Base-by-base conservation (phyloP, 64 coral and sea anemone species). In the Anthopleura sola region DNA sequence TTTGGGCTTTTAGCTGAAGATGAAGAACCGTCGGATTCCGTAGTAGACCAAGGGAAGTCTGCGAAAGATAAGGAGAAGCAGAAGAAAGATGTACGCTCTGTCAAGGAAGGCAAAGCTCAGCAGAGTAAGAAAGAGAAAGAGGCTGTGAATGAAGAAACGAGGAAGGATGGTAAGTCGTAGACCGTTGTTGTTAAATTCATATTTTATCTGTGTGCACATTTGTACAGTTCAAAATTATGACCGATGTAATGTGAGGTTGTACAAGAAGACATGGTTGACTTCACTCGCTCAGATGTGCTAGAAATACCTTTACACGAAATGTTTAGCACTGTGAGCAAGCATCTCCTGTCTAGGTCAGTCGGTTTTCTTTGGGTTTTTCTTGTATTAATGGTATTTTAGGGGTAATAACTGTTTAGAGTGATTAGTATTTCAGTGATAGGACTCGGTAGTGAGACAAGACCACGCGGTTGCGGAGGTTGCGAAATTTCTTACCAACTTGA, bases 61-160 rank as follows among this genome's bases (percentile, higher is more conserved):
- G 74, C 84, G 40, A 85, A 91, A 82, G 40, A 84, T 28, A 40
- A 60, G 24, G 83, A 91, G 56, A 60, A 91, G 62, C 75, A 91
- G 17, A 86, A 75, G 19, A 91, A 91, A 56, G 85, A 86, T 82
- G 89, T 26, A 49, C 84, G 85, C 23, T 60, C 83, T 37, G 56
- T 28, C 54, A 91, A 91, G 54, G 89, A 91, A 9, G 85, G 68
- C 3, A 91, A 91, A 33, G 71, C 89, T 24, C 83, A 57, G n/a
- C 54, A 21, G 8, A 86, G 33, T 47, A 91, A 81, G 78, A 91
- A 86, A 39, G 89, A 91, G 47, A 81, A 66, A 58, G 82, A 83
- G 50, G 82, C 82, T 51, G 89, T 91, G 3, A 91, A 91, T 78
- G 89, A 91, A 49, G 89, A 91, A 40, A 57, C 89, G n/a, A 91